Evolutionary conservation across 1,140 invertebrate genomes (phyloP), one percentile per base, ranked within the genome.

Genomic region (Pseudomyrmex sp.): DNA sequence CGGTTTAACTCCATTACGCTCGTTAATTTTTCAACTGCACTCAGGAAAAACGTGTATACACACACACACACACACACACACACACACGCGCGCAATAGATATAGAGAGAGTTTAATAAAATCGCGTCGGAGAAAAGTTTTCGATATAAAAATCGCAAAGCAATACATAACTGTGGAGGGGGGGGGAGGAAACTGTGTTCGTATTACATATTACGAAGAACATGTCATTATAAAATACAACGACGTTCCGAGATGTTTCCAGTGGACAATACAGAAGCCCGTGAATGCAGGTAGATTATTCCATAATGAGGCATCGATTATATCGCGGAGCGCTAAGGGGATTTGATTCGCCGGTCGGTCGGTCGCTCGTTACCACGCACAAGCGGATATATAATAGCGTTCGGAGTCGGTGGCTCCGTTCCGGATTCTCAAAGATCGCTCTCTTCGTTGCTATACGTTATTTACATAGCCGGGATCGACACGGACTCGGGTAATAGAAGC

Each of bases 371-470:
- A 35, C 35, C 7, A 5, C 35, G 44, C 66, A 72, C 76, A 18
- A 59, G 44, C 66, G 12, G 54, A 12, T 72, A 59, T 80, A 80
- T 80, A 80, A 80, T 72, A 15, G 76, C 10, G 66, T 3, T 3
- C 52, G 20, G 66, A 58, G 23, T 72, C 61, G 44, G 65, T 72
- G 54, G 44, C 44, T 50, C 50, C 18, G 26, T 75, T 85, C 88
- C 88, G 83, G 87, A 88, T 91, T 35, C 91, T 92, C 93, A 92
- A 93, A 93, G 92, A 92, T 91, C 92, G 93, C 93, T 93, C 93
- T 93, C 93, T 93, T 93, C 93, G 92, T 83, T 85, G 87, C 88
- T 35, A 35, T 89, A 86, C 90, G 86, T 94, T 94, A 94, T 94
- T 94, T 93, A 92, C 91, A 93, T 93, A 93, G 91, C 35, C 92